Evolutionary conservation across 2,888 invertebrate genomes (phyloP), one percentile per base, ranked within the genome.

Genomic region (Drosophila prolongata): DNA sequence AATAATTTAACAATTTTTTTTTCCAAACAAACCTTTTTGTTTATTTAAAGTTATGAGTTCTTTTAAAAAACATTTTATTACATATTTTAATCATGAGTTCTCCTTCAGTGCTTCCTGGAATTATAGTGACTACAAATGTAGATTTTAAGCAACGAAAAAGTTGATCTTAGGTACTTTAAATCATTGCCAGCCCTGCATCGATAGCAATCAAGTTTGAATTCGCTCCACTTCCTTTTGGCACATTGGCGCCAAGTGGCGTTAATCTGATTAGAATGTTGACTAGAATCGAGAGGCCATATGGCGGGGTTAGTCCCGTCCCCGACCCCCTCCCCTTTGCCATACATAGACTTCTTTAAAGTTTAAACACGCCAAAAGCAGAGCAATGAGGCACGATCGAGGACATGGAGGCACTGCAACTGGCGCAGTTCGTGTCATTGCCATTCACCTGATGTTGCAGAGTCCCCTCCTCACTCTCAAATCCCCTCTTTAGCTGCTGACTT

Each of bases 211-310:
- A 11, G 10, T 42, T 56, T 24, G 38, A 44, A 49, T 66, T 19
- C 52, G 44, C 43, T 55, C 38, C 72, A 55, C 58, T 70, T 55
- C 57, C 61, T 47, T 52, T 80, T 79, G 66, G 46, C 82, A 59
- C 62, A 76, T 79, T 78, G 83, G 78, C 86, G 82, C 86, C 86
- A 78, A 76, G 78, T 81, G 71, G 78, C 86, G 83, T 70, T 86
- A 86, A 82, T 86, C 87, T 80, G 82, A 82, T 82, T 86, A 86
- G 82, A 86, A 83, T 78, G 84, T 75, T 38, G 68, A 68, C 57
- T 68, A 44, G 68, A 44, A 68, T 67, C 67, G 68, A 38, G 65
- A 46, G 65, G 65, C 55, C 66, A 65, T 61, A 61, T 30, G 53
- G 47, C 40, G 47, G 43, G 43, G 34, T 49, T 42, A 13, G 10